A percentile compares a stretch with the other conserved stretches of the same genome.
Evolutionary conservation across 2,113 vertebrate species (phyloP).

Genomic region (Lepidothrix coronata): DNA sequence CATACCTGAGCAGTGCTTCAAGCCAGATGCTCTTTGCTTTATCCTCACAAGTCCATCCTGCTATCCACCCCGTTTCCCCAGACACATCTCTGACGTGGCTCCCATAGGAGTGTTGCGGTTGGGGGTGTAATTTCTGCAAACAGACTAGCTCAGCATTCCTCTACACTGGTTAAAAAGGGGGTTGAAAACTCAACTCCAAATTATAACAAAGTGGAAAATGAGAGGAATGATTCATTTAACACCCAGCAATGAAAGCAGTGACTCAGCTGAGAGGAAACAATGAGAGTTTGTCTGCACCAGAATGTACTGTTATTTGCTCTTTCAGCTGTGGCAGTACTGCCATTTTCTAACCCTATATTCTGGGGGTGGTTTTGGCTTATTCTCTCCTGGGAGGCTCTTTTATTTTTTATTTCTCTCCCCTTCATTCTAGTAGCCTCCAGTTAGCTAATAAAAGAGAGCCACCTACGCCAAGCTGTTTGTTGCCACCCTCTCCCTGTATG

Average conservation of each 20-base stretch:
- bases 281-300: not conserved
- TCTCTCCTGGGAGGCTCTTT: not conserved
- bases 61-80: not conserved
- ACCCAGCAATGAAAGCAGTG: not conserved
- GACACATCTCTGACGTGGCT: not conserved
- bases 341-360: not conserved
- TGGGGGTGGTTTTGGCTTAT: not conserved
- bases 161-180: not conserved
- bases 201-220: not conserved
- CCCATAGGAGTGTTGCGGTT: not conserved
- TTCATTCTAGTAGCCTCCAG: not conserved
- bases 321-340: not conserved
- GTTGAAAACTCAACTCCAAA: not conserved
- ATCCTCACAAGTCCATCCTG: not conserved
- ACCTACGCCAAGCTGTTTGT: not conserved
- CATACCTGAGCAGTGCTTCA: not conserved
- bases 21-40: not conserved
- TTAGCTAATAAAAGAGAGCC: slow-evolving; percentile 6
- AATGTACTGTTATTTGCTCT: not conserved
- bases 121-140: not conserved
- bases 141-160: not conserved
- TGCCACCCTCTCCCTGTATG: not conserved
- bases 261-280: slow-evolving; percentile 1
- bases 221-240: slow-evolving; percentile 16
- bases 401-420: not conserved